Conservation (phyloP, 1,140 invertebrate species). For the Euwallacea fornicatus region DNA sequence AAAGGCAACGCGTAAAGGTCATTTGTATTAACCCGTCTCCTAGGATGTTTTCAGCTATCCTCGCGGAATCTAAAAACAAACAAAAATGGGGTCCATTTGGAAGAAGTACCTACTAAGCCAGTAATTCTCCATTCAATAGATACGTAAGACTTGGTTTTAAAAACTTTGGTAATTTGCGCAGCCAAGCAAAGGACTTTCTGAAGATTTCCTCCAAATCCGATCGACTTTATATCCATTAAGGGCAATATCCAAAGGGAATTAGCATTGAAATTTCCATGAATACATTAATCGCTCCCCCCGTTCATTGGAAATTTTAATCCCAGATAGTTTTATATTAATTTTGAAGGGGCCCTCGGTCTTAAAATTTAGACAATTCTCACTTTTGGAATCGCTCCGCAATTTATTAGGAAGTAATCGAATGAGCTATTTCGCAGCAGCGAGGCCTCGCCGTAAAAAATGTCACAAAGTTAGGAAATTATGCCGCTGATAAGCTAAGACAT, state of each 20-base stretch:
- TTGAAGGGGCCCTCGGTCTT: slow-evolving; percentile 22
- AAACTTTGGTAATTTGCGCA: slow-evolving; percentile 32
- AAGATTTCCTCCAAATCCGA: slow-evolving; percentile 30
- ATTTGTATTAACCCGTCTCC: too few species aligned
- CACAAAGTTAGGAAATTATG: slow-evolving; percentile 25
- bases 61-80: too few species aligned
- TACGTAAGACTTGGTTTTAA: slow-evolving; percentile 18
- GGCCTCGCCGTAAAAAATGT: not conserved
- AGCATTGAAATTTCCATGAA: slow-evolving; percentile 40
- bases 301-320: slow-evolving; percentile 31
- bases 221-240: slow-evolving; percentile 40
- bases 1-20: too few species aligned
- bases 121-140: slow-evolving; percentile 14
- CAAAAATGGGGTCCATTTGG: too few species aligned
- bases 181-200: slow-evolving; percentile 32
- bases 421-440: not conserved
- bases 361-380: slow-evolving; percentile 22
- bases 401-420: slow-evolving; percentile 22
- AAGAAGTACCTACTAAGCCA: not conserved
- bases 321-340: slow-evolving; percentile 38
- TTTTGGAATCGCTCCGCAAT: slow-evolving; percentile 15
- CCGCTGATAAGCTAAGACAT: slow-evolving; percentile 4
- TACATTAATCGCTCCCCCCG: slow-evolving; percentile 32
- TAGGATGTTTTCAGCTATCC: too few species aligned
- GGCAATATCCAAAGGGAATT: slow-evolving; percentile 37